These are phyloP conservation scores for Asbolus verrucosus DNA, from an alignment of 1,140 invertebrate genomes.

Conservation along the genomic window DNA sequence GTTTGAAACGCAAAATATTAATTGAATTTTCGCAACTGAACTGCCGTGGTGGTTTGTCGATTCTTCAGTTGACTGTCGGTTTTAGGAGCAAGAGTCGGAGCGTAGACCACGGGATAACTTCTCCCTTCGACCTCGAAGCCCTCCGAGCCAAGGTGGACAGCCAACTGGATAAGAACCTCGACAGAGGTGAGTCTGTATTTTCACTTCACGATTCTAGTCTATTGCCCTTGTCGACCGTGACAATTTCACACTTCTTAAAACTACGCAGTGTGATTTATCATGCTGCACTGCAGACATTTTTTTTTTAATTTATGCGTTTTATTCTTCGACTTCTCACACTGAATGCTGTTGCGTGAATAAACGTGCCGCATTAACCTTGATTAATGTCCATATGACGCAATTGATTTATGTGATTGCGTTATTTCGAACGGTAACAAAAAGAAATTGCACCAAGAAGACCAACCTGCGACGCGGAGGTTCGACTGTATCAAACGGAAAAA, in stretches of 20 bases:
- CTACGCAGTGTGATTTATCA: slow-evolving; percentile 1
- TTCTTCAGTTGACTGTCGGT: slow-evolving; percentile 58
- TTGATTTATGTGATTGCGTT: neutral
- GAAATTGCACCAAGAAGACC: too few relatives aligned
- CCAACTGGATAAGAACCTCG: slow-evolving; percentile 77
- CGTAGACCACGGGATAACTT: slow-evolving; percentile 86
- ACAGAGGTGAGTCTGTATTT: slow-evolving; percentile 63
- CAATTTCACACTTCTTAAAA: slow-evolving; percentile 15
- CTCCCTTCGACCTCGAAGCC: slow-evolving; percentile 85
- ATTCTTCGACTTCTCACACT: neutral
- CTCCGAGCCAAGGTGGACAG: slow-evolving; percentile 86
- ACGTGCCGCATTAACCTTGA: neutral
- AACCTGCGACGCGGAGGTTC: too few relatives aligned
- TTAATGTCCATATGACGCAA: slow-evolving; percentile 1
- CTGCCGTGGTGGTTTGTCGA: neutral
- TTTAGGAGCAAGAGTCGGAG: slow-evolving; percentile 89
- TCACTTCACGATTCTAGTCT: slow-evolving; percentile 13
- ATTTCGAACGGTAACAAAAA: neutral
- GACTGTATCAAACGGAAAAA: too few relatives aligned
- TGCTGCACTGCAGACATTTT: neutral
- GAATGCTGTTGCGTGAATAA: neutral
- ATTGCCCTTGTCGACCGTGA: slow-evolving; percentile 28
- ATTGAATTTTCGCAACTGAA: slow-evolving; percentile 6
- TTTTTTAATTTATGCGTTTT: neutral
- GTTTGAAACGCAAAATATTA: neutral